Conservation (phyloP, 2,888 invertebrate species). For the Rugalucina vietnamica region DNA sequence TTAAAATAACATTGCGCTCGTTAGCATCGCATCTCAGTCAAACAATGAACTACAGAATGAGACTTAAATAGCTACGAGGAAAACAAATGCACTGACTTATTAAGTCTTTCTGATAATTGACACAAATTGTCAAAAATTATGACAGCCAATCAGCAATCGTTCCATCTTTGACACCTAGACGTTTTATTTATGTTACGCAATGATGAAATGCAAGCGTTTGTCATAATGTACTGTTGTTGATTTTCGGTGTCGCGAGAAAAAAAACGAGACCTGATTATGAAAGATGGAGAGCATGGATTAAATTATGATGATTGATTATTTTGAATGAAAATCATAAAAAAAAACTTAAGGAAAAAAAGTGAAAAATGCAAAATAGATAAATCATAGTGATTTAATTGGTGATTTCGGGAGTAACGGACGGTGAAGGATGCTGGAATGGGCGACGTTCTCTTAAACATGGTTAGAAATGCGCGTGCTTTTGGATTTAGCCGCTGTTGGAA, state of each 20-base stretch:
- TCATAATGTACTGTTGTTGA: too few species aligned
- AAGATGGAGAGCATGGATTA: too few species aligned
- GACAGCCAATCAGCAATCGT: not conserved
- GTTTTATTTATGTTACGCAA: not conserved
- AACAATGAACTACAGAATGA: too few species aligned
- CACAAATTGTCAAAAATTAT: not conserved
- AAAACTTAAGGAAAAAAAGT: not conserved
- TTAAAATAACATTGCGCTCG: too few species aligned
- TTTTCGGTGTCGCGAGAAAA: too few species aligned
- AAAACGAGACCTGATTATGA: too few species aligned
- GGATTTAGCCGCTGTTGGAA: not conserved
- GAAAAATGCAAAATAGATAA: not conserved
- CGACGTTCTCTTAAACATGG: not conserved
- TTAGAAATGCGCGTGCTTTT: not conserved
- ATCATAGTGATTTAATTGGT: not conserved
- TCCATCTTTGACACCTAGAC: conserved; percentile 1
- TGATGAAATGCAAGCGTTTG: too few species aligned
- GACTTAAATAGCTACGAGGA: too few species aligned
- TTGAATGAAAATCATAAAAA: too few species aligned
- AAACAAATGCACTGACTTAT: too few species aligned
- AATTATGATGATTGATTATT: too few species aligned
- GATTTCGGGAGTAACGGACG: not conserved
- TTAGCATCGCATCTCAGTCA: too few species aligned
- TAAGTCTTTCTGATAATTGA: not conserved
- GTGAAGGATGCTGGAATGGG: not conserved